Evolutionary conservation across 2,888 invertebrate species (phyloP).

Genomic region (Ectemnius cavifrons): DNA sequence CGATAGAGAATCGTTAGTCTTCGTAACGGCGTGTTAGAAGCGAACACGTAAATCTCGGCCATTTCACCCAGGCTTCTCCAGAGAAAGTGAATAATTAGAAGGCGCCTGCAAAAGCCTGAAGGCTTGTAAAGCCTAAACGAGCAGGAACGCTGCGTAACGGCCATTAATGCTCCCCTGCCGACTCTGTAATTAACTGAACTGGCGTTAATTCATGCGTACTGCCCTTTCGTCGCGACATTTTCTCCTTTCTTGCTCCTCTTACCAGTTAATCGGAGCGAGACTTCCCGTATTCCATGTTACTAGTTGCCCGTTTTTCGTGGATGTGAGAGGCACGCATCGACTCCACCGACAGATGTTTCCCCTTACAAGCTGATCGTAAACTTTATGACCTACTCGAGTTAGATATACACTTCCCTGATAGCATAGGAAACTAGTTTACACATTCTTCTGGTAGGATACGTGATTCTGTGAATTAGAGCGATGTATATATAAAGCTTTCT

Average conservation of each 20-base stretch:
- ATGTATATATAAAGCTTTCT: too few species aligned
- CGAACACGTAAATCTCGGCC: conserved; percentile 54
- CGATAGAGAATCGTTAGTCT: conserved; percentile 31
- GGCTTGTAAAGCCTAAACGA: conserved; percentile 46
- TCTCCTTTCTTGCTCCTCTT: conserved; percentile 21
- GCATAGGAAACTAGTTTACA: too few species aligned
- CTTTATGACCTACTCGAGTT: too few species aligned
- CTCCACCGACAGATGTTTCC: too few species aligned
- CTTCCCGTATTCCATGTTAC: too few species aligned
- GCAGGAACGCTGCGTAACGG: conserved; percentile 47
- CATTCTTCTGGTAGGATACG: too few species aligned
- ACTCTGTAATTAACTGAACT: conserved; percentile 54
- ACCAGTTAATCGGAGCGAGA: neutral
- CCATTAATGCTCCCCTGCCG: conserved; percentile 37
- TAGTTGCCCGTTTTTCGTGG: too few species aligned
- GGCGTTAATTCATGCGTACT: conserved; percentile 51
- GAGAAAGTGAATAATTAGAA: conserved; percentile 70
- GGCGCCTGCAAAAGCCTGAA: conserved; percentile 54
- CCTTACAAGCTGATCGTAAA: too few species aligned
- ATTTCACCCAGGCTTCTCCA: conserved; percentile 44
- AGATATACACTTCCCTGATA: too few species aligned
- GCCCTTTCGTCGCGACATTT: conserved; percentile 23
- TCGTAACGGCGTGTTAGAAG: conserved; percentile 34
- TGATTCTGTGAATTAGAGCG: too few species aligned
- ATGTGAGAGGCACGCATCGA: too few species aligned